Evolutionary conservation across 35 echinoderm and acorn worm species (phyloP).

Genomic region (Eucidaris tribuloides): DNA sequence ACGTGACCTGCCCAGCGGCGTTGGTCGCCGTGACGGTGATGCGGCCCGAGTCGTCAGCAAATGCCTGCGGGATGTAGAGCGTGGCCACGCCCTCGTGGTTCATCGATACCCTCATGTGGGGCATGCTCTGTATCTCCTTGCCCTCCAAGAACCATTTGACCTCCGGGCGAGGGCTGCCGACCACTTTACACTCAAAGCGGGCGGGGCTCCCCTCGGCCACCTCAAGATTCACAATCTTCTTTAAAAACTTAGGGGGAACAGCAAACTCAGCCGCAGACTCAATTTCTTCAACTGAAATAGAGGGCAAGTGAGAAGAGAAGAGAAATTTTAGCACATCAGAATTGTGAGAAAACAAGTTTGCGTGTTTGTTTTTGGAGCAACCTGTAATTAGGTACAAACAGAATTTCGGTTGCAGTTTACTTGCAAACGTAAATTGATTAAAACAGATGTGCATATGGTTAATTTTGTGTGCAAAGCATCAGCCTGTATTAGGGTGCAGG

Average conservation of each 20-base stretch:
- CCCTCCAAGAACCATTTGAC: conserved; percentile 90
- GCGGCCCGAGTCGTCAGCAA: conserved; percentile 88
- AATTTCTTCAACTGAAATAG: conserved; percentile 99
- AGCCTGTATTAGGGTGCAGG: conserved; percentile 24
- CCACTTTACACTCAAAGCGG: conserved; percentile 93
- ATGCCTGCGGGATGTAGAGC: conserved; percentile 82
- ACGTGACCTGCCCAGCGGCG: conserved; percentile 65
- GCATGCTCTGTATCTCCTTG: conserved; percentile 75
- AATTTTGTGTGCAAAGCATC: conserved; percentile 40
- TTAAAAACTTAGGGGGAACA: conserved; percentile 98
- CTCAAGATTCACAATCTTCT: conserved; percentile 95
- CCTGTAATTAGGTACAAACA: not conserved
- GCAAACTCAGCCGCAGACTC: conserved; percentile 90
- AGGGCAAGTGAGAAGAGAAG: conserved; percentile 52
- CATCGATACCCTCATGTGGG: conserved; percentile 69
- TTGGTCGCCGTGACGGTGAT: conserved; percentile 86
- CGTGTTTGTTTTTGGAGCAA: not conserved
- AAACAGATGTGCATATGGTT: conserved; percentile 23
- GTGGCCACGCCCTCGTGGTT: conserved; percentile 68
- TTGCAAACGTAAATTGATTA: not conserved
- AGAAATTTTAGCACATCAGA: conserved; percentile 31
- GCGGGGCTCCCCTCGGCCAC: conserved; percentile 91
- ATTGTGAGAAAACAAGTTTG: not conserved
- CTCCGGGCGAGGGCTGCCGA: conserved; percentile 91
- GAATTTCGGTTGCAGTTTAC: not conserved